phyloP scores from a whole-genome alignment of 2,113 vertebrate genomes.

The Gadus chalcogrammus region DNA sequence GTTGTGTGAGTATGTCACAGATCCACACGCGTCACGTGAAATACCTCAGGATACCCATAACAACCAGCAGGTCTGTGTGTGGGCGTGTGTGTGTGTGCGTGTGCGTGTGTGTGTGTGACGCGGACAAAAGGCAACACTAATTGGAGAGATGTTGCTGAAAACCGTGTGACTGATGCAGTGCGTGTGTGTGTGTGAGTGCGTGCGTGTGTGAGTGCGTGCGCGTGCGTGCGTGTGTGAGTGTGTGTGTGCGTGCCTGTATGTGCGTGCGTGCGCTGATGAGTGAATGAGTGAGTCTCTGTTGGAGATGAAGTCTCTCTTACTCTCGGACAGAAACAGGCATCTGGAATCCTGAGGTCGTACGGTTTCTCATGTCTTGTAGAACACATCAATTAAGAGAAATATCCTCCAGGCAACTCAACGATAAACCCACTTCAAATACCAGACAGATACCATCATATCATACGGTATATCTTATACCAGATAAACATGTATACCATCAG shows the following conservation, averaged over 20 bases:
- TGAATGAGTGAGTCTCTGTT: not conserved
- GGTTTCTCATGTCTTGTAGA: too few relatives aligned
- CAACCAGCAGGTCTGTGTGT: conserved; percentile 18
- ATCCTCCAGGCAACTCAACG: too few relatives aligned
- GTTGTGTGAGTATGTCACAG: conserved; percentile 11
- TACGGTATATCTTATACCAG: too few relatives aligned
- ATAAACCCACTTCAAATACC: too few relatives aligned
- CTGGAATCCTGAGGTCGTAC: too few relatives aligned
- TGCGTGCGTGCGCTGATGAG: not conserved
- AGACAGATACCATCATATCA: too few relatives aligned
- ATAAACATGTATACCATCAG: too few relatives aligned
- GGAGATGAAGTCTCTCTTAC: not conserved
- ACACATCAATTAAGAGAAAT: too few relatives aligned
- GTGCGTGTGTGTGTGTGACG: conserved; percentile 2
- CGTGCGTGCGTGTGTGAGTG: conserved; percentile 23
- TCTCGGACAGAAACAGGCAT: too few relatives aligned
- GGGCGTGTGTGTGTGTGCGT: not conserved
- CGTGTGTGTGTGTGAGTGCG: conserved; percentile 6
- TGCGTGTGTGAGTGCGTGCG: not conserved
- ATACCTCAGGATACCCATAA: conserved; percentile 34
- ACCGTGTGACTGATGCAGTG: conserved; percentile 3
- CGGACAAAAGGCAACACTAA: not conserved
- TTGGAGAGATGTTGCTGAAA: conserved; percentile 3
- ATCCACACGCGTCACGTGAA: conserved; percentile 46
- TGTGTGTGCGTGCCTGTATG: conserved; percentile 24